A percentile compares a stretch with the other conserved stretches of the same genome.
Conservation (phyloP, 2,797 vertebrate species). For the Pristis pectinata region DNA sequence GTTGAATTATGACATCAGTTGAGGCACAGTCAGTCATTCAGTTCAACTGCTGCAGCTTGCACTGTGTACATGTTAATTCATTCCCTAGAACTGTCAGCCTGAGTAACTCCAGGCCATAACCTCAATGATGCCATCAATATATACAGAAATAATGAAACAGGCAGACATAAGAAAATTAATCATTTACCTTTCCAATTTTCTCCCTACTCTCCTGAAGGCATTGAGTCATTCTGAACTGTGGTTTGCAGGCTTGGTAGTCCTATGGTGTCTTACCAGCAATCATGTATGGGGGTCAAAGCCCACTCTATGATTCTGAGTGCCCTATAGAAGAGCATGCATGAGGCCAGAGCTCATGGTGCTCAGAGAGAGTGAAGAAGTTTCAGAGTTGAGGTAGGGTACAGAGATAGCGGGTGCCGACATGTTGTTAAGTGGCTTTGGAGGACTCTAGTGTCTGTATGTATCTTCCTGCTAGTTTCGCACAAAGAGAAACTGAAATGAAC, state of each 20-base stretch:
- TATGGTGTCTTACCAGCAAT: not conserved
- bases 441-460: not conserved
- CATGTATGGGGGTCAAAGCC: not conserved
- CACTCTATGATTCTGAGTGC: no score
- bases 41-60: not conserved
- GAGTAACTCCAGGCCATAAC: not conserved
- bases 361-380: no score
- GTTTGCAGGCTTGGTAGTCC: not conserved
- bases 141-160: not conserved
- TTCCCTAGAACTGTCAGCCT: not conserved
- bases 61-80: not conserved
- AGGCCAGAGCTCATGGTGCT: no score
- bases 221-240: not conserved
- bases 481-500: not conserved
- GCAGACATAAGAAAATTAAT: not conserved
- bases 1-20: not conserved
- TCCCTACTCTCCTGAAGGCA: not conserved
- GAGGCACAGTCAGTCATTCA: not conserved
- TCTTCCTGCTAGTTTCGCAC: not conserved
- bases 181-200: not conserved
- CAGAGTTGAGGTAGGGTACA: no score
- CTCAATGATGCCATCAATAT: not conserved
- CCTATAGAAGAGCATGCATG: no score
- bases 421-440: not conserved
- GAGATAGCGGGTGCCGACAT: no score